phyloP scores from a whole-genome alignment of 2,113 vertebrate species.

The Brevimyrus niger region DNA sequence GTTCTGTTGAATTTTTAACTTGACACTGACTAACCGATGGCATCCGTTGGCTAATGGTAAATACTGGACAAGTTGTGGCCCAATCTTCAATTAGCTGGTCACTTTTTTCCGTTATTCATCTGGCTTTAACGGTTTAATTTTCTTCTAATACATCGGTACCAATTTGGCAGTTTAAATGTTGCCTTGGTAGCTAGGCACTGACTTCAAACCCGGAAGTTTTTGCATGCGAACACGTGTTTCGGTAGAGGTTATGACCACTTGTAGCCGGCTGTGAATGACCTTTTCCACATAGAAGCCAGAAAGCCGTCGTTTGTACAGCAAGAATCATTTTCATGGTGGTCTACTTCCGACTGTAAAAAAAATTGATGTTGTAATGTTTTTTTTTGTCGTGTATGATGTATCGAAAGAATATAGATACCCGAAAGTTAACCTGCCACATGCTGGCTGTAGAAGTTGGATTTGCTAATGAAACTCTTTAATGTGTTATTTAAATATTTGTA shows the following conservation, averaged over 20 bases:
- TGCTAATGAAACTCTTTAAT: background rate
- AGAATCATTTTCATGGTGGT: background rate
- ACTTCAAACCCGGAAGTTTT: constrained; percentile 73
- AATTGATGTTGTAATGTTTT: background rate
- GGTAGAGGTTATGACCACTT: constrained; percentile 12
- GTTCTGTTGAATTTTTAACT: background rate
- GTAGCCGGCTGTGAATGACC: background rate
- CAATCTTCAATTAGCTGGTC: background rate
- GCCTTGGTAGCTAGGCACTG: constrained; percentile 51
- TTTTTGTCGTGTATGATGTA: background rate
- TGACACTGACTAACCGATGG: background rate
- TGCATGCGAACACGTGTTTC: constrained; percentile 62
- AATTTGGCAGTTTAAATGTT: constrained; percentile 15
- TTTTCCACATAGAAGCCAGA: background rate
- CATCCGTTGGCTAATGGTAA: background rate
- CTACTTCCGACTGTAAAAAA: background rate
- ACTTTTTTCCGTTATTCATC: background rate
- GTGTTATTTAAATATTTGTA: background rate
- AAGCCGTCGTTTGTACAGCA: background rate
- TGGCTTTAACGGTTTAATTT: background rate
- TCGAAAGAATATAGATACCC: background rate
- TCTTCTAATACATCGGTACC: background rate
- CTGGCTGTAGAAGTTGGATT: background rate
- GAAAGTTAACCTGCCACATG: background rate
- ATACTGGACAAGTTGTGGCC: background rate